phyloP scores from a whole-genome alignment of 2,888 invertebrate species.

The Drosophila affinis region DNA sequence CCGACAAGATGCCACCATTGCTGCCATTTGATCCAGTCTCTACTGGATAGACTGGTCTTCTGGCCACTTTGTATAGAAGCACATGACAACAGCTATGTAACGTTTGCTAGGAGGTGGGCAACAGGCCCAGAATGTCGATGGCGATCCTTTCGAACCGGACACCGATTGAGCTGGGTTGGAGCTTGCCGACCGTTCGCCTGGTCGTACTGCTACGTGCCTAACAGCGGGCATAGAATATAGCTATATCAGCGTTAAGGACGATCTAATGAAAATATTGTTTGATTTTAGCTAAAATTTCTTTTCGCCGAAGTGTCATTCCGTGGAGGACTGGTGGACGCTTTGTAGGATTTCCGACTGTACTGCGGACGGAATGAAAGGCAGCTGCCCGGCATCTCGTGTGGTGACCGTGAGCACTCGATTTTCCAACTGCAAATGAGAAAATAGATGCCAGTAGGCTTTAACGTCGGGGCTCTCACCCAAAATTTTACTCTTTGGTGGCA shows the following conservation, averaged over 20 bases:
- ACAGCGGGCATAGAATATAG: constrained; percentile 9
- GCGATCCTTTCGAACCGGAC: constrained; percentile 11
- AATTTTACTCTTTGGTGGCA: no score
- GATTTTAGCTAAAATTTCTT: not conserved
- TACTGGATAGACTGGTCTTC: constrained; percentile 32
- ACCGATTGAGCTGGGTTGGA: constrained; percentile 4
- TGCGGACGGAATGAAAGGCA: no score
- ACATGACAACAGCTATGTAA: constrained; percentile 43
- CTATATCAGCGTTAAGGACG: not conserved
- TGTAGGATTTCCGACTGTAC: no score
- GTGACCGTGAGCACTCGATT: no score
- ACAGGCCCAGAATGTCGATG: constrained; percentile 17
- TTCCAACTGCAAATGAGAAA: no score
- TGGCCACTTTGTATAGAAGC: constrained; percentile 49
- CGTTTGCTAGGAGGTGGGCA: constrained; percentile 13
- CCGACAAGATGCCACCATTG: constrained; percentile 30
- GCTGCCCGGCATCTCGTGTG: no score
- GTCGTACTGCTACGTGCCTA: not conserved
- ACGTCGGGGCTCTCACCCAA: no score
- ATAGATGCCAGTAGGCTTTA: no score
- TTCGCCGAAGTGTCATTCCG: no score
- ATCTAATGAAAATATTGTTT: not conserved
- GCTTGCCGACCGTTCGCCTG: not conserved
- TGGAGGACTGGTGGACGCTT: no score
- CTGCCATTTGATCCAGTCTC: constrained; percentile 38